Evolutionary conservation across 1,140 invertebrate genomes (phyloP).

Genomic region (Zaprionus africanus): DNA sequence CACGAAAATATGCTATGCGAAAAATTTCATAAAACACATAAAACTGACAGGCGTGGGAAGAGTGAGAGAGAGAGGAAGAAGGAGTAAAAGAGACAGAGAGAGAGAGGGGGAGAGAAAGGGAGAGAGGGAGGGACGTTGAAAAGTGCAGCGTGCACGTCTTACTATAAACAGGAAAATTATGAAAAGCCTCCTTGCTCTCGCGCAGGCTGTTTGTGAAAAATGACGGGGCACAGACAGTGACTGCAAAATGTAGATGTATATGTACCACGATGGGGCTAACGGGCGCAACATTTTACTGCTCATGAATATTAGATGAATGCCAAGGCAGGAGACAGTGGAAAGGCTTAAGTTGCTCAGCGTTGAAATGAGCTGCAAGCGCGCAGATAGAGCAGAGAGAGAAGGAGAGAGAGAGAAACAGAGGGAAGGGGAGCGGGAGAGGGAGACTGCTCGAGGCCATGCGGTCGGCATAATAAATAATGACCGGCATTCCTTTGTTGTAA

Average conservation of each 20-base stretch:
- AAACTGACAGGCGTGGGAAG: conserved; percentile 65
- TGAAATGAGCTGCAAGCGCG: conserved; percentile 59
- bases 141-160: conserved; percentile 76
- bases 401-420: not conserved
- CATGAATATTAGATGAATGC: conserved; percentile 75
- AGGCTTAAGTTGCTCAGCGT: conserved; percentile 71
- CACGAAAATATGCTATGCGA: conserved; percentile 70
- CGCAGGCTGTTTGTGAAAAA: conserved; percentile 72
- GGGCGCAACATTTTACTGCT: conserved; percentile 52
- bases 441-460: conserved; percentile 71
- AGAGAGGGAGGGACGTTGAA: conserved; percentile 1
- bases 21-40: conserved; percentile 80
- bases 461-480: conserved; percentile 83
- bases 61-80: not conserved
- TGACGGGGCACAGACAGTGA: conserved; percentile 67
- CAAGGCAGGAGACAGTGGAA: conserved; percentile 66
- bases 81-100: not conserved
- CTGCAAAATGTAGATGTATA: conserved; percentile 67
- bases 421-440: not conserved
- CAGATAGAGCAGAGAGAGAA: not conserved
- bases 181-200: conserved; percentile 56
- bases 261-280: conserved; percentile 6
- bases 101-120: conserved; percentile 9
- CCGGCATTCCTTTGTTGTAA: conserved; percentile 83
- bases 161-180: conserved; percentile 68